Percentiles rank a stretch among this genome's conserved stretches.
phyloP scores from a whole-genome alignment of 2,797 vertebrate genomes.

The Cheirogaleus major region DNA sequence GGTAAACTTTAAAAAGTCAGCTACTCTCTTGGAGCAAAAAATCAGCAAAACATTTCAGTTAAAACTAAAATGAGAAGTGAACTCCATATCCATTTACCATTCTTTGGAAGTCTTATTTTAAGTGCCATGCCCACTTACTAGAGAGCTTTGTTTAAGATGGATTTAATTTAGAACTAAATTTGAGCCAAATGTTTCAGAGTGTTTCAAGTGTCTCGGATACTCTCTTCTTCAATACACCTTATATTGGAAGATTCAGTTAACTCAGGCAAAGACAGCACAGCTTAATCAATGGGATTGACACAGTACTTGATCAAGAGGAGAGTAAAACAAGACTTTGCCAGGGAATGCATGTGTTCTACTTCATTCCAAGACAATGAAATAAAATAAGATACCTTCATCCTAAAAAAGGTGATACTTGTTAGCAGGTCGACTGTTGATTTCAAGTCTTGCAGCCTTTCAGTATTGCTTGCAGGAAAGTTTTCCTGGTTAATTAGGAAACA shows the following conservation, averaged over 20 bases:
- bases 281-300: not conserved
- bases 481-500: slow-evolving; percentile 87
- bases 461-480: slow-evolving; percentile 96
- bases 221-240: not conserved
- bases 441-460: slow-evolving; percentile 95
- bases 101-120: not conserved
- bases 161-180: slow-evolving; percentile 48
- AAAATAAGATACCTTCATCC: slow-evolving; percentile 93
- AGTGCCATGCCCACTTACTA: not conserved
- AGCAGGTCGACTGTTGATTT: slow-evolving; percentile 98
- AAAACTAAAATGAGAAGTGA: not conserved
- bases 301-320: not conserved
- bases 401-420: slow-evolving; percentile 98
- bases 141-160: not conserved
- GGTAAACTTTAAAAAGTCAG: not conserved
- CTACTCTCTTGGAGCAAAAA: not conserved
- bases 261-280: not conserved
- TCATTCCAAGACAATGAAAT: not conserved
- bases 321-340: not conserved
- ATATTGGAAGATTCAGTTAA: not conserved
- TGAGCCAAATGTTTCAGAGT: not conserved
- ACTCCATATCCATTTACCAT: not conserved
- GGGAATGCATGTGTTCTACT: not conserved
- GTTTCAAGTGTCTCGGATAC: not conserved
- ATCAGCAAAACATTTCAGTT: not conserved